These are phyloP conservation scores for Corynorhinus townsendii DNA, from an alignment of 2,113 vertebrate genomes.

Conservation along the genomic window DNA sequence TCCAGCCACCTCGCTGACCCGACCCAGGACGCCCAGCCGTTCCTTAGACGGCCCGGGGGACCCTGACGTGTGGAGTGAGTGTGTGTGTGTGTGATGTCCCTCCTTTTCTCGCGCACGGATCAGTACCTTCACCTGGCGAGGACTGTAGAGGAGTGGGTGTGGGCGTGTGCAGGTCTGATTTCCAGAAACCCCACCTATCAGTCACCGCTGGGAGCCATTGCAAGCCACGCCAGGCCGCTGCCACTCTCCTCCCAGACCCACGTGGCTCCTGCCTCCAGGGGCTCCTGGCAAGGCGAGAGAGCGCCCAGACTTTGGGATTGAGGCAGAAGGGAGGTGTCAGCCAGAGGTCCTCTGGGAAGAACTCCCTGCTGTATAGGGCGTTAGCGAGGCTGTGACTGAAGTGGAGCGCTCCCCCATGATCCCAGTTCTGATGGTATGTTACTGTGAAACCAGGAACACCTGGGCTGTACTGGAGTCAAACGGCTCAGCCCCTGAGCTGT, in stretches of 20 bases:
- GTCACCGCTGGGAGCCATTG: neutral
- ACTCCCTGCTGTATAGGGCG: neutral
- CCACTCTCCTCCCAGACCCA: neutral
- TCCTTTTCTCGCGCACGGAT: neutral
- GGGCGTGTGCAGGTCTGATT: neutral
- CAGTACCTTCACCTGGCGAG: neutral
- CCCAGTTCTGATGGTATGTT: neutral
- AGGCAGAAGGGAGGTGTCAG: neutral
- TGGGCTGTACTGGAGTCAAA: neutral
- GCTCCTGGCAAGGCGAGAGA: slow-evolving; percentile 79
- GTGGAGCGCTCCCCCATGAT: no score
- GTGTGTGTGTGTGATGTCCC: neutral
- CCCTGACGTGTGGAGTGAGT: neutral
- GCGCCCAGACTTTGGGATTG: neutral
- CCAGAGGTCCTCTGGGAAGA: neutral
- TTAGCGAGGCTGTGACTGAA: neutral
- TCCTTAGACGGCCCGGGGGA: neutral
- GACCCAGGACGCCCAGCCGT: neutral
- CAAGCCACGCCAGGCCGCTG: neutral
- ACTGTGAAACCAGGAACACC: neutral
- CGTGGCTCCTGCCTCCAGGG: slow-evolving; percentile 81
- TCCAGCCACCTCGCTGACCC: neutral
- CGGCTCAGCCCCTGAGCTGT: neutral
- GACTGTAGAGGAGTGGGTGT: neutral
- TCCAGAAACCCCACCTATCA: slow-evolving; percentile 12